Conservation (phyloP, 2,797 vertebrate genomes). For the Melanotaenia nigrans region DNA sequence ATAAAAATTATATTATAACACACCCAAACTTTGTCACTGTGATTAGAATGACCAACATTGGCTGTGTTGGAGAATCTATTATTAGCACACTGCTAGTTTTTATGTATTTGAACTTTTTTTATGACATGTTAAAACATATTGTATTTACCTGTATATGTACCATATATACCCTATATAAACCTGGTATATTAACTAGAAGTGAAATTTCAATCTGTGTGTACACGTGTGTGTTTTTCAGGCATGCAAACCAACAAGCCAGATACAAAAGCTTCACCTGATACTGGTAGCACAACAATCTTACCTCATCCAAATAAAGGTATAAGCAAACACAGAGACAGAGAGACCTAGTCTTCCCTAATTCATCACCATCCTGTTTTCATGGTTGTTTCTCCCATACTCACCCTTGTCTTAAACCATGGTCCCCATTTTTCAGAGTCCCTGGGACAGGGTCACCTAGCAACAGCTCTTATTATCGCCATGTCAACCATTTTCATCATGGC, state of each 20-base stretch:
- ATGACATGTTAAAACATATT: neutral
- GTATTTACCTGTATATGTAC: neutral
- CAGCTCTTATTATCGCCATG: slow-evolving; percentile 98
- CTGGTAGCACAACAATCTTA: slow-evolving; percentile 89
- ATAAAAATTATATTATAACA: no score
- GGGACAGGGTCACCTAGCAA: slow-evolving; percentile 94
- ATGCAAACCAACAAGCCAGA: slow-evolving; percentile 68
- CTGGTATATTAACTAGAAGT: neutral
- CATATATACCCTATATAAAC: neutral
- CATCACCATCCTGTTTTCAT: neutral
- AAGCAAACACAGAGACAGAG: slow-evolving; percentile 9
- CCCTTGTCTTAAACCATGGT: neutral
- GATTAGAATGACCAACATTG: neutral
- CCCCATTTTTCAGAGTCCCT: slow-evolving; percentile 82
- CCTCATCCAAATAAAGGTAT: slow-evolving; percentile 92
- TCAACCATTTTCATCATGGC: slow-evolving; percentile 99
- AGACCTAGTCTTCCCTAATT: neutral
- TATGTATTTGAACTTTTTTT: neutral
- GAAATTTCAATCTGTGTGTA: slow-evolving; percentile 12
- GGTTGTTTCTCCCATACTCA: neutral
- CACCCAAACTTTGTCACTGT: neutral
- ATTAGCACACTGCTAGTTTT: neutral
- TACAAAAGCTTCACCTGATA: slow-evolving; percentile 81
- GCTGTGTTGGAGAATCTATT: neutral
- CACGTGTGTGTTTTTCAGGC: slow-evolving; percentile 81